phyloP scores from a whole-genome alignment of 2,113 vertebrate species.

The Pyrgilauda ruficollis region DNA sequence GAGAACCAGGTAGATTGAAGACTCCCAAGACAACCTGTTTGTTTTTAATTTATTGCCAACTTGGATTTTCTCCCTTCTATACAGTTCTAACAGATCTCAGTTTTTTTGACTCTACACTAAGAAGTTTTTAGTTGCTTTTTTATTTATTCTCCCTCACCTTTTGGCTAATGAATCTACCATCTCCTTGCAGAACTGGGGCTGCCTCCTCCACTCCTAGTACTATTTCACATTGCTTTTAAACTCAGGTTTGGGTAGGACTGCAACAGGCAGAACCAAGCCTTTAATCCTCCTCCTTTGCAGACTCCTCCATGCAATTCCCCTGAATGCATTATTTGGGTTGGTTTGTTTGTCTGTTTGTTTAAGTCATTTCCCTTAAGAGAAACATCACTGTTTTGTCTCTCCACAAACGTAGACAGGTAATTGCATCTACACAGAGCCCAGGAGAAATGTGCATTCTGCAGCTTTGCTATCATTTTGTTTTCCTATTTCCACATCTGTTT shows the following conservation, averaged over 20 bases:
- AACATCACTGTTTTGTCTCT: neutral
- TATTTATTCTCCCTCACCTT: neutral
- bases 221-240: neutral
- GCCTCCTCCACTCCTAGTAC: neutral
- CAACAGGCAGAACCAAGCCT: neutral
- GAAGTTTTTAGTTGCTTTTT: neutral
- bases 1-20: neutral
- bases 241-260: neutral
- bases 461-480: neutral
- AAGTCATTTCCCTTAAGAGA: neutral
- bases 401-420: neutral
- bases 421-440: neutral
- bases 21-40: neutral
- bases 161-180: neutral
- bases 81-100: neutral
- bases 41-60: neutral
- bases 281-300: neutral
- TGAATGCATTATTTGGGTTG: neutral
- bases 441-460: neutral
- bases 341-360: neutral
- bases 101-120: neutral
- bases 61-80: neutral
- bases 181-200: neutral
- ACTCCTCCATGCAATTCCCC: neutral
- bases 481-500: neutral